Evolutionary conservation across 2,113 vertebrate genomes (phyloP).

Genomic region (Catagonus wagneri): DNA sequence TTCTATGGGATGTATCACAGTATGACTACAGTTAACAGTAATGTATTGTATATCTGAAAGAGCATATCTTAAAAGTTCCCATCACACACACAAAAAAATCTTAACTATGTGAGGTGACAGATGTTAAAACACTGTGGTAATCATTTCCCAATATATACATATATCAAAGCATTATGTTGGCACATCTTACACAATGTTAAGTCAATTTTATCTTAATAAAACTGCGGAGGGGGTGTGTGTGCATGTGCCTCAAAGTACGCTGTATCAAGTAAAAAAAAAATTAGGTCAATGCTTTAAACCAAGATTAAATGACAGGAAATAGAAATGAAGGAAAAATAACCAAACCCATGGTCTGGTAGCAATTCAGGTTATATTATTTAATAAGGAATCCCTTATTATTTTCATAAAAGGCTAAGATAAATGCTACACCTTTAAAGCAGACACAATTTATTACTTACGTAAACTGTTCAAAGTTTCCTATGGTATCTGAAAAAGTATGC

Average conservation of each 20-base stretch:
- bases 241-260: background rate
- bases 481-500: background rate
- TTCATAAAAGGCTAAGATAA: constrained; percentile 1
- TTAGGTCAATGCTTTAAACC: background rate
- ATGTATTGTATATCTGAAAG: background rate
- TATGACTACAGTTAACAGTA: background rate
- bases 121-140: background rate
- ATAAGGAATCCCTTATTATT: background rate
- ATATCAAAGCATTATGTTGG: background rate
- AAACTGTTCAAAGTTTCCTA: background rate
- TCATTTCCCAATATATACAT: background rate
- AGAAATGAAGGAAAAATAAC: background rate
- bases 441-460: background rate
- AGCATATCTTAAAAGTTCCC: constrained; percentile 16
- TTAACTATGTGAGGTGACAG: background rate
- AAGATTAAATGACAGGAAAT: background rate
- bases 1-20: background rate
- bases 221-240: too few relatives aligned
- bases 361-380: background rate
- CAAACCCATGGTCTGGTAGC: background rate
- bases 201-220: background rate
- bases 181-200: background rate
- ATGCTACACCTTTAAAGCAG: background rate
- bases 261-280: background rate
- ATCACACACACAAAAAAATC: background rate